phyloP scores from a whole-genome alignment of 2,888 invertebrate species.

The Synergus laeviventris region DNA sequence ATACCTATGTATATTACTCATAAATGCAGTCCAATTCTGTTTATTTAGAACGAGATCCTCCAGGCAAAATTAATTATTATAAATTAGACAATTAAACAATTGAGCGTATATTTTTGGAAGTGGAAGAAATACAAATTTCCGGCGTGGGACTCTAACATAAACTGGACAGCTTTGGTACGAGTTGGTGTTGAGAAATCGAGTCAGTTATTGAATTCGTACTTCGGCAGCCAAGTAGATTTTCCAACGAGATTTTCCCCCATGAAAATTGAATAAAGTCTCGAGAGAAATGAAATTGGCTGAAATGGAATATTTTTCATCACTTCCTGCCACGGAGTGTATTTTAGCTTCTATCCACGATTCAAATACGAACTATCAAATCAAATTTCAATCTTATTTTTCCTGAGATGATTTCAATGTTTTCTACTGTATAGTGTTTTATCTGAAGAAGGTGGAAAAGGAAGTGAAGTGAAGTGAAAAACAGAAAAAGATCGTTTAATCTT shows the following conservation, averaged over 20 bases:
- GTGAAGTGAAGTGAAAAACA: no score
- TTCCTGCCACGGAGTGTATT: not conserved
- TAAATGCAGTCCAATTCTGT: constrained; percentile 35
- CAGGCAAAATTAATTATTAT: no score
- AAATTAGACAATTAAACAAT: no score
- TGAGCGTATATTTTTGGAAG: not conserved
- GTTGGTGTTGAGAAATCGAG: constrained; percentile 40
- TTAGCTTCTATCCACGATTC: not conserved
- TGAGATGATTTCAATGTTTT: not conserved
- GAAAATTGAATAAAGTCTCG: constrained; percentile 41
- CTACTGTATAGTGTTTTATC: no score
- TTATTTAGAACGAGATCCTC: constrained; percentile 8
- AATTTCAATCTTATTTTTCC: not conserved
- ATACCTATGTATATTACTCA: constrained; percentile 19
- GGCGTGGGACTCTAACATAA: constrained; percentile 24
- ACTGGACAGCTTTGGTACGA: constrained; percentile 39
- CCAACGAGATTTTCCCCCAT: constrained; percentile 45
- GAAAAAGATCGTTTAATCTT: not conserved
- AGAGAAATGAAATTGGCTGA: constrained; percentile 12
- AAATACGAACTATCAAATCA: not conserved
- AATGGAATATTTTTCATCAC: constrained; percentile 6
- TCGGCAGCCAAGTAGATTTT: constrained; percentile 49
- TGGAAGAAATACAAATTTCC: not conserved
- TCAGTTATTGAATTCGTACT: constrained; percentile 48
- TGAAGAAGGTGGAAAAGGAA: no score